Conservation (phyloP, 2,113 vertebrate species). For the Gnathonemus echidnorhynchus region DNA sequence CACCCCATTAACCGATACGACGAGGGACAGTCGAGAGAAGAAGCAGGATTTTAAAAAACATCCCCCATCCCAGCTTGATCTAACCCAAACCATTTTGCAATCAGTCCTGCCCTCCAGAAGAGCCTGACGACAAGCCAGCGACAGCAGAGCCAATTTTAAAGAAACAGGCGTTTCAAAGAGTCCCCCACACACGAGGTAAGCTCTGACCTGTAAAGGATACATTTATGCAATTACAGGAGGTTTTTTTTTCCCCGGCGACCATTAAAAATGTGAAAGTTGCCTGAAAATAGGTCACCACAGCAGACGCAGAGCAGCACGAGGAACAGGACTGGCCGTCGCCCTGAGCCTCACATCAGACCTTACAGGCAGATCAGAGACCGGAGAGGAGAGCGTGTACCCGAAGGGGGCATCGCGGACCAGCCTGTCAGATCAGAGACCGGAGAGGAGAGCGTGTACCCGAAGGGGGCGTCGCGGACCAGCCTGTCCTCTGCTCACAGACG, state of each 20-base stretch:
- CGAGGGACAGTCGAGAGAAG: not conserved
- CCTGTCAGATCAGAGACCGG: not conserved
- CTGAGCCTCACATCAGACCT: not conserved
- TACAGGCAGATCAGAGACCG: not conserved
- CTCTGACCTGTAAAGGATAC: not conserved
- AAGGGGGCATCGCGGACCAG: too few relatives aligned
- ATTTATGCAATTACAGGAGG: not conserved
- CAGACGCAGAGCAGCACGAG: not conserved
- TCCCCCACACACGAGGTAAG: not conserved
- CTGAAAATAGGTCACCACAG: not conserved
- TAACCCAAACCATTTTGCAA: not conserved
- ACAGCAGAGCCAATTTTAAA: not conserved
- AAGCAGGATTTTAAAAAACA: not conserved
- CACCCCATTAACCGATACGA: not conserved
- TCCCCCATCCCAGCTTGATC: not conserved
- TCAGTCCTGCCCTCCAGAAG: not conserved
- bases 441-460: not conserved
- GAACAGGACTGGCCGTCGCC: not conserved
- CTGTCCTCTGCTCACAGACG: not conserved
- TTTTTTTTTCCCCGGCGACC: not conserved
- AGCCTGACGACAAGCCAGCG: not conserved
- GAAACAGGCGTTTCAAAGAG: not conserved
- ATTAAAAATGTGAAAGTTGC: slow-evolving; percentile 2
- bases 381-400: too few relatives aligned
- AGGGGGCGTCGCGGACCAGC: not conserved